These are phyloP conservation scores for Sepiola atlantica DNA, from an alignment of 2,888 invertebrate species.

Conservation along the genomic window DNA sequence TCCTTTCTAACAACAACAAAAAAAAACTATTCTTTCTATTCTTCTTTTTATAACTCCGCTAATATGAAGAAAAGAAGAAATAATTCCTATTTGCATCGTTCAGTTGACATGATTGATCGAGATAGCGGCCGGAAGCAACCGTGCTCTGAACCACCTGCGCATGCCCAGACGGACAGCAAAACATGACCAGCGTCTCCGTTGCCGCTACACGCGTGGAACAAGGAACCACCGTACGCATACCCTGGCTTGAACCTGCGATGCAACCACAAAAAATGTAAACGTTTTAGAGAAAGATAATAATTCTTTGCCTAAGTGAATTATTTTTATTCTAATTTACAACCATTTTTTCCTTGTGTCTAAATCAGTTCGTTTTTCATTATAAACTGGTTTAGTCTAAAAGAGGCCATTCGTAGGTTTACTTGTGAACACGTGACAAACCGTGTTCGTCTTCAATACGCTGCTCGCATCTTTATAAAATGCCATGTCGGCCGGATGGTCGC, in stretches of 20 bases:
- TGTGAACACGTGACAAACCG: too few species aligned
- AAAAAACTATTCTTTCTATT: not conserved
- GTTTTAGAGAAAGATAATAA: not conserved
- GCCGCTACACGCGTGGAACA: not conserved
- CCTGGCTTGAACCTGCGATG: not conserved
- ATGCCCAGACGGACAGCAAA: not conserved
- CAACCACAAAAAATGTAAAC: not conserved
- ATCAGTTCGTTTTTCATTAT: too few species aligned
- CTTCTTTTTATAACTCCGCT: not conserved
- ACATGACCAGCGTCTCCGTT: not conserved
- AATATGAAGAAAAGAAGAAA: not conserved
- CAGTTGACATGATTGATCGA: not conserved
- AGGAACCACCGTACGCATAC: not conserved
- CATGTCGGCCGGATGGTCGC: too few species aligned
- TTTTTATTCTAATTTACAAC: not conserved
- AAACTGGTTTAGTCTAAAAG: too few species aligned
- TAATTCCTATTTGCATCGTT: not conserved
- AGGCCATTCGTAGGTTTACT: too few species aligned
- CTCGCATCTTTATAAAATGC: too few species aligned
- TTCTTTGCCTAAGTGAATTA: not conserved
- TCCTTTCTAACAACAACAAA: too few species aligned
- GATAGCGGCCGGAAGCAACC: not conserved
- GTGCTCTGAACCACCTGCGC: conserved; percentile 32
- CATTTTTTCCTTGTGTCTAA: too few species aligned
- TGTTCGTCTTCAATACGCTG: too few species aligned